Base-by-base conservation (phyloP, 1,140 invertebrate species). In the Plodia interpunctella region DNA sequence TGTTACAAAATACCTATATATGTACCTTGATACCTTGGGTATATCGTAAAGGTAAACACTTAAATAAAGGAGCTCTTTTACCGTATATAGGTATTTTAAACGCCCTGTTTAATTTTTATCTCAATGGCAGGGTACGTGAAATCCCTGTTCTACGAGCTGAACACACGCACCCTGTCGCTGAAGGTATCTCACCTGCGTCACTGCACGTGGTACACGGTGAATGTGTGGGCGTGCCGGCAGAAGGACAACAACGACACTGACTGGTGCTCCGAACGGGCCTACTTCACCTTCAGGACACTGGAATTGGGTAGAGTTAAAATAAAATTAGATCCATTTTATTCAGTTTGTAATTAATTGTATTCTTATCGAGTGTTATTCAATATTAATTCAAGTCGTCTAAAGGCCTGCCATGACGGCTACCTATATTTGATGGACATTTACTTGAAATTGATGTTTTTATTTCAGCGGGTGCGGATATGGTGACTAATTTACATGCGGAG, bases 161-260 rank as follows among this genome's bases (percentile, higher is more conserved):
- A 72, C 17, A 83, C 77, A 30, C 74, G 74, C 18, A 70, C 74
- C 8, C 87, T 74, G 0, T 76, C 76, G n/a, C 91, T 92, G 59
- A 89, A 90, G 0, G 91, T 96, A 64, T 84, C 70, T 11, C 91
- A 93, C 15, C 82, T 97, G 59, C 92, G 92, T 13, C 95, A 97
- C 83, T 97, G 93, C 80, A 93, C 94, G 0, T 84, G 87, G 20
- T 96, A 96, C 78, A 92, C 92, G 28, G 93, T 97, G 30, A 91
- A 90, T 53, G 90, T 97, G 20, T 90, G 91, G 78, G 95, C 95
- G 2, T 97, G 96, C 63, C 91, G 95, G 9, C 91, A 93, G 59
- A 77, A 74, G 51, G 74, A 83, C 49, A 57, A 65, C 32, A 79
- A 85, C 58, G 76, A 90, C 49, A 60, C 53, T 0, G 28, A 61